Evolutionary conservation across 2,113 vertebrate genomes (phyloP), one percentile per base, ranked within the genome.

Genomic region (Notarius quadriscutis): DNA sequence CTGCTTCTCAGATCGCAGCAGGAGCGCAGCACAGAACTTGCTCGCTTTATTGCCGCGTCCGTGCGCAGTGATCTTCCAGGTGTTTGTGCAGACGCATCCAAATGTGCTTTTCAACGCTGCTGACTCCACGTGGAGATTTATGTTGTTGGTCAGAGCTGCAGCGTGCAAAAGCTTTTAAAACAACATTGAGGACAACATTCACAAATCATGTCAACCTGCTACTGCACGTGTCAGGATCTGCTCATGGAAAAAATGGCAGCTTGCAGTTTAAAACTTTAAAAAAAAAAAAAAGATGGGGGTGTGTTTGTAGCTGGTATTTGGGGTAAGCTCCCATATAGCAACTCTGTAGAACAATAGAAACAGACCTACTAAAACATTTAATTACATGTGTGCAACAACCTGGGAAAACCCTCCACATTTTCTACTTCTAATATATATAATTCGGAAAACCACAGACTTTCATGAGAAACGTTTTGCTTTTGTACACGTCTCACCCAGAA

Each of bases 1-100:
- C 41, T 34, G 81, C 2, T 53, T 81, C 71, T 75, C 75, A 51
- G 17, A 57, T 84, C 30, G 51, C 77, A 6, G 65, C 22, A 72
- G 72, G 62, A 79, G 81, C 17, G 27, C 60, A 88, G 74, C 50
- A 51, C 41, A 60, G 89, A 48, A 71, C 41, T 84, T 6, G 30
- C n/a, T 58, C 74, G 7, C 58, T 50, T 41, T 41, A 69, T 30
- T 50, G 20, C 5, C 7, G 15, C 41, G 53, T 69, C 72, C 74
- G 86, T 55, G 7, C 27, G 0, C 82, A 10, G 30, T 7, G 5
- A 17, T 41, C 18, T 60, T 75, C 60, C 30, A 48, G 55, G 53
- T 15, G 34, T 65, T 48, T 67, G 18, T 48, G 2, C 65, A 65
- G 48, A 15, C 51, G 74, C 62, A 25, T 22, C 18, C 4, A 67